Conservation (phyloP, 2,888 invertebrate genomes). For the Ophioninae sp. region DNA sequence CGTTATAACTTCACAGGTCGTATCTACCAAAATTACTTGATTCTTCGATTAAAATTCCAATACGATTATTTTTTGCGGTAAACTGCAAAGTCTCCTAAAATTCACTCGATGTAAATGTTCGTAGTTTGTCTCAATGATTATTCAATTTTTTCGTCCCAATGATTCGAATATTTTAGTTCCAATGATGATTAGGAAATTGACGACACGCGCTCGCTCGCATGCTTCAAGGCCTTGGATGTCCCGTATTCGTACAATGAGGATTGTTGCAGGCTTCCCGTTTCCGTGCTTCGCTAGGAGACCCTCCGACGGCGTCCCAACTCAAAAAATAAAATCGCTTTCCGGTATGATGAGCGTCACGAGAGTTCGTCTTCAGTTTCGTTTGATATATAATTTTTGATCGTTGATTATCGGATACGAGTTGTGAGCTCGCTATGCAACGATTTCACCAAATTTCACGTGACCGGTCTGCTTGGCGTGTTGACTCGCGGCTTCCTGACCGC, state of each 20-base stretch:
- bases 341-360: slow-evolving; percentile 4
- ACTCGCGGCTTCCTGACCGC: slow-evolving; percentile 91
- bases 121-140: background rate
- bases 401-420: slow-evolving; percentile 17
- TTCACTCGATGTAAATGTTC: background rate
- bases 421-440: slow-evolving; percentile 75
- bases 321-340: background rate
- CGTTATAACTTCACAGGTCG: background rate
- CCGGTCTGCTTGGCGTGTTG: slow-evolving; percentile 92
- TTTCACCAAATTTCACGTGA: slow-evolving; percentile 91
- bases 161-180: background rate
- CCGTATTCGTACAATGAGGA: background rate
- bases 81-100: background rate
- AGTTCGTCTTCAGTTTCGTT: slow-evolving; percentile 10
- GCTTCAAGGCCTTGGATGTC: background rate
- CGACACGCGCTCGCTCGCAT: slow-evolving; percentile 14
- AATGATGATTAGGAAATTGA: background rate
- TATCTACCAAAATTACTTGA: background rate
- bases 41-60: background rate
- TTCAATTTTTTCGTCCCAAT: background rate
- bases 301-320: background rate
- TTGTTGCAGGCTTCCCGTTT: background rate
- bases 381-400: slow-evolving; percentile 21
- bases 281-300: background rate
- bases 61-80: background rate